Base-by-base conservation (phyloP, 2,113 vertebrate genomes). In the Oplegnathus fasciatus region DNA sequence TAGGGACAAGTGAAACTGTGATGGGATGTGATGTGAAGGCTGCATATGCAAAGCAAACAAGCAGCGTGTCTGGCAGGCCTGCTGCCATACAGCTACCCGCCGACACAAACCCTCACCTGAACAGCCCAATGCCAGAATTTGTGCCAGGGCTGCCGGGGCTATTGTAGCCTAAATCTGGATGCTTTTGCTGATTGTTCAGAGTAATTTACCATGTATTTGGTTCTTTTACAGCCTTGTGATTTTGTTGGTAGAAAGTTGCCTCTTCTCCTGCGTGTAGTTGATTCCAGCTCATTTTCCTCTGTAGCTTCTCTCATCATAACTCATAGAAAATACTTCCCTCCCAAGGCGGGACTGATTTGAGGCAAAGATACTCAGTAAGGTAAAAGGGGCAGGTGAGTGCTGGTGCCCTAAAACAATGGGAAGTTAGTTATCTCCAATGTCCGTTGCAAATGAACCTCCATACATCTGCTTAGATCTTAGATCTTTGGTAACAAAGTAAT, bases 1-100 rank as follows among this genome's bases (percentile, higher is more conserved):
- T 1, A 24, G 58, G 62, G 64, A 48, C 11, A 30, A 64, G 52
- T 20, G 4, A 54, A 30, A 48, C 20, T 42, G 71, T 62, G 83
- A 70, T 74, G 69, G 10, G 71, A 84, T 87, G 75, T 34, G 75
- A 86, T 69, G 68, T 77, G 84, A 83, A 55, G 73, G 73, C 82
- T 78, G 78, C 66, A 82, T 84, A 82, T 91, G 73, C 73, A 87
- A 73, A 80, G 72, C 52, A 82, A 75, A 88, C 58, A 62, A 46
- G 70, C 79, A 69, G 28, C 65, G 14, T 60, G 5, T 69, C 66
- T 80, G 76, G 9, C 78, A 80, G 64, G 52, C 65, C 54, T 37
- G 15, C 67, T 81, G 77, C 82, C 52, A 68, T 55, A 40, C n/a
- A 66, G 57, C 75, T 48, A 26, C 32, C 80, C 62, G 61, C 69